Percentiles rank a stretch among this genome's conserved stretches.
These are phyloP conservation scores for Gnatocerus cornutus DNA, from an alignment of 2,888 invertebrate species.

Conservation along the genomic window DNA sequence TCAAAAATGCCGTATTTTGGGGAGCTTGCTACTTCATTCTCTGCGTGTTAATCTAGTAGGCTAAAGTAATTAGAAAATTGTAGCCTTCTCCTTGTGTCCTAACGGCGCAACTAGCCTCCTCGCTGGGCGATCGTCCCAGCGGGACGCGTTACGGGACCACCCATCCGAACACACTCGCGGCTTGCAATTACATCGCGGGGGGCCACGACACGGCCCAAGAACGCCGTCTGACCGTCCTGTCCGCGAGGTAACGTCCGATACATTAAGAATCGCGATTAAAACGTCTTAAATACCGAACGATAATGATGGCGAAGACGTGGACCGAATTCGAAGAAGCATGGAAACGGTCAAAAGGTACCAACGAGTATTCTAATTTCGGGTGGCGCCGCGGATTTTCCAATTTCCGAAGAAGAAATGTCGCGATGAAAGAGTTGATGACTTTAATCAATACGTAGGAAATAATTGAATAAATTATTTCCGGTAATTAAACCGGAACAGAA, in stretches of 20 bases:
- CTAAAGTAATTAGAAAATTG: constrained; percentile 10
- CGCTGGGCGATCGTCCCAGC: constrained; percentile 41
- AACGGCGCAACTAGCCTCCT: neutral
- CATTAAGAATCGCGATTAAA: constrained; percentile 60
- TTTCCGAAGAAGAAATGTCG: too few relatives aligned
- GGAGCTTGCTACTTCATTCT: too few relatives aligned
- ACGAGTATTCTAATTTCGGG: too few relatives aligned
- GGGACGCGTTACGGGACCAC: constrained; percentile 59
- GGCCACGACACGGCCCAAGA: constrained; percentile 51
- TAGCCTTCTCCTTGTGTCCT: neutral
- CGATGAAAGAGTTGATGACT: too few relatives aligned
- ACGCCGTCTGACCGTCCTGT: constrained; percentile 37
- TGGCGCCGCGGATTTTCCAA: too few relatives aligned
- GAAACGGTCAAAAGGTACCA: too few relatives aligned
- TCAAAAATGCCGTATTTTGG: too few relatives aligned
- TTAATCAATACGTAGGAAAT: constrained; percentile 43
- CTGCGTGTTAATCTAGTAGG: neutral
- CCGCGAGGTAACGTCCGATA: constrained; percentile 46
- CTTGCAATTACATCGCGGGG: constrained; percentile 62
- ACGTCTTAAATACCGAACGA: constrained; percentile 57
- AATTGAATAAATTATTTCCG: constrained; percentile 46
- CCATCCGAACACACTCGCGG: constrained; percentile 64
- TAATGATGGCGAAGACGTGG: constrained; percentile 50
- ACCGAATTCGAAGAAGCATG: constrained; percentile 20
- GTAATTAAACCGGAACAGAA: constrained; percentile 38